Percentiles rank a stretch among this genome's conserved stretches.
Evolutionary conservation across 1,140 invertebrate species (phyloP).

Genomic region (Oncopodura yosiiana): DNA sequence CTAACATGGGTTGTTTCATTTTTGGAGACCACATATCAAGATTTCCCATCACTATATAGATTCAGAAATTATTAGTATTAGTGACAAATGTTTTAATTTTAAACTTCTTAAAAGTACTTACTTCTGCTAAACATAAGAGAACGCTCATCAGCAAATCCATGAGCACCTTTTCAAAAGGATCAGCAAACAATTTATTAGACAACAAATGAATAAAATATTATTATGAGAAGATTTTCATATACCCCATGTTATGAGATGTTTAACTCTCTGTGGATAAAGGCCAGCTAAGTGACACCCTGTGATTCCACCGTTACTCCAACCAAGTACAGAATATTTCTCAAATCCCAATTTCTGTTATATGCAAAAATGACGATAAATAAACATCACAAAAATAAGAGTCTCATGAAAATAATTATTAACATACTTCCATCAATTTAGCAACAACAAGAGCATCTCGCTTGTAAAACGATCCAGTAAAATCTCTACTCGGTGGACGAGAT

Average conservation of each 20-base stretch:
- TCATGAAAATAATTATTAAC: background rate
- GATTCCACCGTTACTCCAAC: constrained; percentile 83
- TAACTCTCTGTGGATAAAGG: constrained; percentile 52
- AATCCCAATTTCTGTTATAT: constrained; percentile 49
- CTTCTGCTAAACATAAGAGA: constrained; percentile 57
- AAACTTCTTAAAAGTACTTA: constrained; percentile 33
- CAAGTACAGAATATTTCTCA: constrained; percentile 62
- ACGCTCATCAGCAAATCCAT: constrained; percentile 58
- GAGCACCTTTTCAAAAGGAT: too few relatives aligned
- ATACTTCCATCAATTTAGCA: constrained; percentile 60
- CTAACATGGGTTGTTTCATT: constrained; percentile 61
- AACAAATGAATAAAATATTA: too few relatives aligned
- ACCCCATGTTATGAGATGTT: constrained; percentile 69
- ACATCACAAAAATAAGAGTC: background rate
- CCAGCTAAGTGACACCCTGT: constrained; percentile 54
- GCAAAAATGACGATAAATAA: constrained; percentile 14
- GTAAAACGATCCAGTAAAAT: constrained; percentile 60
- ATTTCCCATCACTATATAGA: constrained; percentile 47
- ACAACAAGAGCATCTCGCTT: constrained; percentile 62
- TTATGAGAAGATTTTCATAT: too few relatives aligned
- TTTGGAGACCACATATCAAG: constrained; percentile 66
- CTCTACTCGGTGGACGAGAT: constrained; percentile 62
- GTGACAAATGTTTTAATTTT: too few relatives aligned
- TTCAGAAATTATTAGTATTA: too few relatives aligned
- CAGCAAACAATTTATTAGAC: too few relatives aligned